Base-by-base conservation (phyloP, 2,888 invertebrate species). In the Caenorhabditis becei region DNA sequence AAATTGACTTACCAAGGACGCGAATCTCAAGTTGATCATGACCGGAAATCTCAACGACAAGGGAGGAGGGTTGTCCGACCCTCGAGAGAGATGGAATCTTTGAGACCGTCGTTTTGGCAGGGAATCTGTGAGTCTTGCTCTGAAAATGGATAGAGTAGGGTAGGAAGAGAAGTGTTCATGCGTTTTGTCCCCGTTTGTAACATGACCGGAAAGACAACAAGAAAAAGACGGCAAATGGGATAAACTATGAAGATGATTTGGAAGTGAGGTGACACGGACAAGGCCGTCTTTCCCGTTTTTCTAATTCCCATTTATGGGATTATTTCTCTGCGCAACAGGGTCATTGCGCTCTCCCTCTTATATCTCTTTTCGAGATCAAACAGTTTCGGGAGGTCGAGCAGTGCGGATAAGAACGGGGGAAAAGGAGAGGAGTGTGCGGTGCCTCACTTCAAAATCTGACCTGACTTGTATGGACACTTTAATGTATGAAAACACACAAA, bases 51-150 rank as follows among this genome's bases (percentile, higher is more conserved):
- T 84, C 83, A 67, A 90, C 83, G 26, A 87, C 75, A 8, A 90
- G 79, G 24, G 84, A 79, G 28, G 89, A 87, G 24, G 89, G 87
- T 58, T 87, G 85, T 51, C 88, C 89, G n/a, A 90, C 90, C 23
- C 89, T 71, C 20, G 87, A 88, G 8, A 89, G 78, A 0, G 89
- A 89, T 28, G 89, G 89, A 62, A 88, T 88, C 74, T 88, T 88
- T 2, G 88, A 83, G 47, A 89, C 88, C 1, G 86, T 75, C 24
- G 89, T 86, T 63, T 82, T 86, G 18, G 85, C 67, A n/a, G 79
- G 66, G 77, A 82, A 82, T 56, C 71, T 66, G 77, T 83, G 66
- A 35, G 71, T 77, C 56, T 85, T 85, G 70, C 74, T 74, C 86
- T 86, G 78, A 72, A 82, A 77, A 18, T 4, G 53, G 26, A 2